Evolutionary conservation across 2,797 vertebrate genomes (phyloP), one percentile per base, ranked within the genome.

Genomic region (Macrochelys suwanniensis): DNA sequence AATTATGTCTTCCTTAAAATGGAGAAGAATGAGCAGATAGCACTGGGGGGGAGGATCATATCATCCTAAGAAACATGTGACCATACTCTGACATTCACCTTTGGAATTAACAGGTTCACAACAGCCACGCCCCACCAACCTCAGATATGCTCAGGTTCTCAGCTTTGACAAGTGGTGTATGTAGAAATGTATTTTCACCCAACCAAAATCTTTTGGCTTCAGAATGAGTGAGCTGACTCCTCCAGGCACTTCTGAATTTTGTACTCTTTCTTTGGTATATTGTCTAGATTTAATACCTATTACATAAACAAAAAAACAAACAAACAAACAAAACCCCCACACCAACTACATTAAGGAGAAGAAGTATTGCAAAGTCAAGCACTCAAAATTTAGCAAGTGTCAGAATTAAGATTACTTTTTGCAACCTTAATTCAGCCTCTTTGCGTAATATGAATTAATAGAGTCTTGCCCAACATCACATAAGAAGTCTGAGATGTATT

Each of bases 271-370:
- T 89, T 92, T 33, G 57, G n/a, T 23, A 68, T 37, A 47, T 65
- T 76, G 12, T 37, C 31, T 45, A 80, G 85, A 92, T 71, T 37
- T 26, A 8, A 59, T 23, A 4, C 31, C 19, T 53, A 85, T 80
- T 89, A 5, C 7, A 76, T 0, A 2, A 82, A 85, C 1, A 0
- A 2, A 82, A 85, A 1, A 0, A 31, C 7, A 45, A 45, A 45
- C 37, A 59, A 5, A 45, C 4, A 68, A n/a, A n/a, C n/a, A 84
- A 83, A 2, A 0, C 54, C 68, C 68, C 26, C 7, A 57, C 42
- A 57, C 37, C 33, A 65, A n/a, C 2, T 79, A n/a, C 28, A 7
- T 71, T 84, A 82, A 25, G 1, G 0, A 51, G 4, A 74, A 4
- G 17, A 90, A 94, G 80, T 7, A 65, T 4, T 84, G 7, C 1